phyloP scores from a whole-genome alignment of 2,888 invertebrate species.

The Capitulum mitella region DNA sequence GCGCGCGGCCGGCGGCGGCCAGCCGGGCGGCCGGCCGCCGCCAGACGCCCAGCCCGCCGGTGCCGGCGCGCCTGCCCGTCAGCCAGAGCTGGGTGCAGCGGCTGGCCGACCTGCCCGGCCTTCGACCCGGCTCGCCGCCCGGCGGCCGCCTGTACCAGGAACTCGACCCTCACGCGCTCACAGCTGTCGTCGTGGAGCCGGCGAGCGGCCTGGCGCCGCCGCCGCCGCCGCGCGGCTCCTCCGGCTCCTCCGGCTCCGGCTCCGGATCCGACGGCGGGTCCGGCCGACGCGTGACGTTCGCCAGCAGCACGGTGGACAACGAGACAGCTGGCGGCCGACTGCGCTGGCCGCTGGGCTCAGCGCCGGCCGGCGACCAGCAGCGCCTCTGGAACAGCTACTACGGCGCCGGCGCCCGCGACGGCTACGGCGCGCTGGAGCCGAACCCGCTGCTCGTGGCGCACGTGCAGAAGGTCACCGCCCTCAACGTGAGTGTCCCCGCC shows the following conservation, averaged over 20 bases:
- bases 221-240: no score
- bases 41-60: background rate
- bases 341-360: no score
- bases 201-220: background rate
- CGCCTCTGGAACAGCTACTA: constrained; percentile 10
- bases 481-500: background rate
- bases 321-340: background rate
- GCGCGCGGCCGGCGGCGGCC: background rate
- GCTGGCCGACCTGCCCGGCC: background rate
- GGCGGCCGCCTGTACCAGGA: background rate
- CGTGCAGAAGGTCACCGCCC: background rate
- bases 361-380: background rate
- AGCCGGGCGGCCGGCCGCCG: background rate
- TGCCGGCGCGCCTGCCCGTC: background rate
- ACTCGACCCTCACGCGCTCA: background rate
- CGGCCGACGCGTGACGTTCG: background rate
- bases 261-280: background rate
- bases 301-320: background rate
- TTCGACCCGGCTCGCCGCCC: background rate
- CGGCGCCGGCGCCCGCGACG: background rate
- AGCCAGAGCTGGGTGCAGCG: background rate
- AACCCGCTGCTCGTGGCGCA: background rate
- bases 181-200: constrained; percentile 1
- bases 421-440: background rate
- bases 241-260: background rate